A percentile compares a stretch with the other conserved stretches of the same genome.
Evolutionary conservation across 2,113 vertebrate genomes (phyloP).

Genomic region (Petrocephalus microphthalmus): DNA sequence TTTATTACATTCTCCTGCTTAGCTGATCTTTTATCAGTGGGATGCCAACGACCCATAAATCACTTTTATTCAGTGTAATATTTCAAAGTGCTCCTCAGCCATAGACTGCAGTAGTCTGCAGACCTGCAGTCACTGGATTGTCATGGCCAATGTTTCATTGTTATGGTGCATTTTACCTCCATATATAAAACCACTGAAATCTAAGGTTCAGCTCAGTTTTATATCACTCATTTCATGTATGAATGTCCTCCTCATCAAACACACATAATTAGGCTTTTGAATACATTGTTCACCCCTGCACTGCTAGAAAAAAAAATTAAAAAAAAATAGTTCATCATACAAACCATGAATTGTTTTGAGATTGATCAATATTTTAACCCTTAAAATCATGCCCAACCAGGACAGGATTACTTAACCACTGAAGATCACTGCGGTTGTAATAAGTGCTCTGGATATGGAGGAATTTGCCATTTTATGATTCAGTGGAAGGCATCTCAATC

Average conservation of each 20-base stretch:
- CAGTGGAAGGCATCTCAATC: conserved; percentile 51
- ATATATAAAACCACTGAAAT: not conserved
- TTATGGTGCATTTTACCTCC: not conserved
- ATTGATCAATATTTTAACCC: conserved; percentile 26
- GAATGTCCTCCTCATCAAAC: not conserved
- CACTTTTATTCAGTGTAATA: not conserved
- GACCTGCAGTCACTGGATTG: not conserved
- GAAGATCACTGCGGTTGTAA: conserved; percentile 36
- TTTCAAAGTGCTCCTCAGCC: not conserved
- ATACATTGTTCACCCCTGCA: not conserved
- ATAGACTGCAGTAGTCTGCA: not conserved
- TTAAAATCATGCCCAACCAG: conserved; percentile 40
- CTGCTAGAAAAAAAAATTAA: not conserved
- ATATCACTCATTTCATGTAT: not conserved
- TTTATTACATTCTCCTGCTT: not conserved
- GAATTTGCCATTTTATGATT: conserved; percentile 48
- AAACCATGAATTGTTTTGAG: not conserved
- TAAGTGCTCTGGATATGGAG: conserved; percentile 24
- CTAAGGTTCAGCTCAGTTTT: not conserved
- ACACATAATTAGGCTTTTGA: not conserved
- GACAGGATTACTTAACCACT: conserved; percentile 49
- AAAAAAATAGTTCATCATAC: not conserved
- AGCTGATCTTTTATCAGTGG: not conserved
- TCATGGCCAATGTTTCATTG: not conserved
- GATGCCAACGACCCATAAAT: not conserved